Evolutionary conservation across 2,797 vertebrate species (phyloP), one percentile per base, ranked within the genome.

Genomic region (Takifugu rubripes): DNA sequence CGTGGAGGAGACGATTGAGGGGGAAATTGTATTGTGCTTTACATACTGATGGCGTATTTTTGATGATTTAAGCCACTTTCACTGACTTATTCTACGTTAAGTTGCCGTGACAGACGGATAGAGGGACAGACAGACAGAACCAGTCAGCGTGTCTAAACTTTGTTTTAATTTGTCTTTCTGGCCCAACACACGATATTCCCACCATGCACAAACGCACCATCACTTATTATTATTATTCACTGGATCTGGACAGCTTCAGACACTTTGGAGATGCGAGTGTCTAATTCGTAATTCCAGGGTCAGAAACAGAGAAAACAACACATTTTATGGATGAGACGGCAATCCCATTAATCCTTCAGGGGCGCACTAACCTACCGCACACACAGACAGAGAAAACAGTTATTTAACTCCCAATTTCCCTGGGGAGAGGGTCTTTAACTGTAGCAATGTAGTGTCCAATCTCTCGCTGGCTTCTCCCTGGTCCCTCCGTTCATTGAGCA

Each of bases 381-480:
- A 26, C 49, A 58, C 29, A 54, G 45, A 57, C 36, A 60, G 31
- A 66, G n/a, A 64, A 61, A 43, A 62, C 45, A 56, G 55, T 78
- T 83, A 78, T 84, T 84, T 84, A 79, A 74, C 81, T 47, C 25
- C 56, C 65, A 52, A 54, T 75, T 74, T 84, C 82, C 82, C 84
- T 59, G 45, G 81, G 72, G 82, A 82, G 65, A 76, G 33, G 72
- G 76, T 87, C 77, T 87, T 87, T 85, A 87, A 82, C 76, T 78
- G 68, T 72, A 85, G 83, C 83, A 86, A 87, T 77, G 59, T 67
- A 79, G 46, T 49, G 59, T 74, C 81, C 81, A 87, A 84, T 86
- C 79, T 77, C 79, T 85, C 81, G 77, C 66, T 81, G 72, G 66
- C 72, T 64, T 77, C 79, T 68, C 64, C 68, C 70, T 52, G 42